Conservation (phyloP, 2,113 vertebrate genomes). For the Neopipo cinnamomea region DNA sequence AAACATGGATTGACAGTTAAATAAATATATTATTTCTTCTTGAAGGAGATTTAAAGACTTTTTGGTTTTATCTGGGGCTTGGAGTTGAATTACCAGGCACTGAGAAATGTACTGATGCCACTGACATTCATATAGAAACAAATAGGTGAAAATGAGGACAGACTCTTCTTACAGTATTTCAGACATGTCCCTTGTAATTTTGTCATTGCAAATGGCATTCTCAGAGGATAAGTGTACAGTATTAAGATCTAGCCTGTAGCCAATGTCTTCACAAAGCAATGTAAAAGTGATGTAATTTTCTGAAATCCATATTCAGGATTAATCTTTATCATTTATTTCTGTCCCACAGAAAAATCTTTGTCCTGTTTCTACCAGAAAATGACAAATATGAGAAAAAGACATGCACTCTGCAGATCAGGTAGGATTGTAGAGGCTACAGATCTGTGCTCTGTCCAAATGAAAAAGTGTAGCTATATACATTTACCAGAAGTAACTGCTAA, state of each 20-base stretch:
- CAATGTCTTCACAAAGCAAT: not conserved
- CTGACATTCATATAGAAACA: not conserved
- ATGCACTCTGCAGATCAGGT: not conserved
- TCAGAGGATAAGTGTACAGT: not conserved
- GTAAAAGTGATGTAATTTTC: not conserved
- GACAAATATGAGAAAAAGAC: not conserved
- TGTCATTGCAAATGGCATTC: not conserved
- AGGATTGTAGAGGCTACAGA: not conserved
- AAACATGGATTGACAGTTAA: not conserved
- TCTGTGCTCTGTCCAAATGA: not conserved
- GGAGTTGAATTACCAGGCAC: not conserved
- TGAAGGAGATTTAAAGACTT: not conserved
- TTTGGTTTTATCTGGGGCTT: not conserved
- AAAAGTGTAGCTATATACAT: not conserved
- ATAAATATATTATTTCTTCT: conserved; percentile 4
- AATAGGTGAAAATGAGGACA: not conserved
- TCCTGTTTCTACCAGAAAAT: not conserved
- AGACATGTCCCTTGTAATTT: not conserved
- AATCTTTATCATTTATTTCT: not conserved
- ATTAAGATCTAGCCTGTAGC: not conserved
- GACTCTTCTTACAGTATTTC: not conserved
- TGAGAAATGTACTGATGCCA: not conserved
- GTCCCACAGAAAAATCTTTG: not conserved
- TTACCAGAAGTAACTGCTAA: not conserved
- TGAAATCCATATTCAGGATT: not conserved